Percentiles rank a stretch among this genome's conserved stretches.
phyloP scores from a whole-genome alignment of 2,113 vertebrate species.

The Mugil cephalus region DNA sequence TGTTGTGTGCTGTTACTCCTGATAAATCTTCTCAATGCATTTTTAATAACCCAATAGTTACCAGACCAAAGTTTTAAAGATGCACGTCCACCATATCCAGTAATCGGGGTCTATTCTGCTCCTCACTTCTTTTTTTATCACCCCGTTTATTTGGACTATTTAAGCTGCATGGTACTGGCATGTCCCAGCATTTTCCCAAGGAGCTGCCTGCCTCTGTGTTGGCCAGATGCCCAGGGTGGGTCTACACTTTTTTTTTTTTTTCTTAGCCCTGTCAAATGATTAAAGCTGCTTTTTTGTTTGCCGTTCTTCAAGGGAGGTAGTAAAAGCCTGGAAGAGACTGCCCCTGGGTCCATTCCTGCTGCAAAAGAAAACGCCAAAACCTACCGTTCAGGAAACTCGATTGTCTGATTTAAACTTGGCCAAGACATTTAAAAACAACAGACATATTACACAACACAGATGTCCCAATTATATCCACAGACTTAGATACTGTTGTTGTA shows the following conservation, averaged over 20 bases:
- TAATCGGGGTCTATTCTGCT: neutral
- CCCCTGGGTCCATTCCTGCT: slow-evolving; percentile 7
- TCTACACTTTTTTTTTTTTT: slow-evolving; percentile 34
- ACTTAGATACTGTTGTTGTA: no score
- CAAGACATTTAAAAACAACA: no score
- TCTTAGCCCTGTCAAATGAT: slow-evolving; percentile 53
- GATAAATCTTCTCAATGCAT: slow-evolving; percentile 14
- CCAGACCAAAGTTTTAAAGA: slow-evolving; percentile 8
- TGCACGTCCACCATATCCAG: neutral
- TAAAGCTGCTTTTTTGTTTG: slow-evolving; percentile 59
- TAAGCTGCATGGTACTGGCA: slow-evolving; percentile 33
- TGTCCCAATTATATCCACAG: no score
- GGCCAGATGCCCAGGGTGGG: slow-evolving; percentile 68
- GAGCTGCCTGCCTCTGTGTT: slow-evolving; percentile 52
- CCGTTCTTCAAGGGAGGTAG: slow-evolving; percentile 21
- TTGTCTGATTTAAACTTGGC: no score
- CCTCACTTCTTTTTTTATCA: neutral
- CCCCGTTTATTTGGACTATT: neutral
- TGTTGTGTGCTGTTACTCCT: slow-evolving; percentile 15
- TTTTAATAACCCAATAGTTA: slow-evolving; percentile 30
- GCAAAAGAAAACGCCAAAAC: slow-evolving; percentile 4
- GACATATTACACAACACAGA: no score
- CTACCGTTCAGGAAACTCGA: neutral
- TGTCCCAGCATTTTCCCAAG: slow-evolving; percentile 54
- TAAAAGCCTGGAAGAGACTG: slow-evolving; percentile 30